Base-by-base conservation (phyloP, 2,888 invertebrate genomes). In the Lycaena phlaeas region DNA sequence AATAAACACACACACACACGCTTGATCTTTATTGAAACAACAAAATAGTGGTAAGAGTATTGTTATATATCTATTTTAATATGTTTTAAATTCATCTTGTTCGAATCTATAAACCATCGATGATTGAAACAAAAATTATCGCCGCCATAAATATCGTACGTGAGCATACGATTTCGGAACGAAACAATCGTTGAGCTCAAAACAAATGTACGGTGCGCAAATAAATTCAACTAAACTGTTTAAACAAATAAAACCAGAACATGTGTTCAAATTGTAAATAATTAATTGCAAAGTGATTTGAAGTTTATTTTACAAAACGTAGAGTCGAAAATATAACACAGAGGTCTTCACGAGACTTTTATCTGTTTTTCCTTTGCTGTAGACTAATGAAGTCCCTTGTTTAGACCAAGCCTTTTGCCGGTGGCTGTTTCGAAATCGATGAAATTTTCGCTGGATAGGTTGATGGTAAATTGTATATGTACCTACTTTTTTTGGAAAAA, bases 301-400 rank as follows among this genome's bases (percentile, higher is more conserved):
- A 25, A 38, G 39, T 36, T 27, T 42, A 42, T 4, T 0, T 0
- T 0, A 1, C 1, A 5, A 5, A 4, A 1, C 11, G 34, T 45
- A 43, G 27, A 43, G 43, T 39, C 29, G 26, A 27, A 34, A 41
- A 36, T 45, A n/a, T 26, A 18, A 42, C 45, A 31, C 12, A 6
- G 27, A 5, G 22, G 28, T 7, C 14, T 10, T 10, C 10, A 30
- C 30, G 27, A 43, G 45, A 48, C 36, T 45, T 45, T 45, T 42
- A 42, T 44, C 46, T 34, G 41, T 41, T 50, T 49, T 48, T 37
- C 45, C 48, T 47, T 41, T 37, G 43, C 36, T 27, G 29, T 38
- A 42, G 43, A 45, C 49, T 50, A 50, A 51, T 51, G 51, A 51
- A 51, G 46, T 46, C 46, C 45, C 50, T 49, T 48, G 50, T 45